Percentiles rank a stretch among this genome's conserved stretches.
phyloP scores from a whole-genome alignment of 2,113 vertebrate species.

The Lates calcarifer region DNA sequence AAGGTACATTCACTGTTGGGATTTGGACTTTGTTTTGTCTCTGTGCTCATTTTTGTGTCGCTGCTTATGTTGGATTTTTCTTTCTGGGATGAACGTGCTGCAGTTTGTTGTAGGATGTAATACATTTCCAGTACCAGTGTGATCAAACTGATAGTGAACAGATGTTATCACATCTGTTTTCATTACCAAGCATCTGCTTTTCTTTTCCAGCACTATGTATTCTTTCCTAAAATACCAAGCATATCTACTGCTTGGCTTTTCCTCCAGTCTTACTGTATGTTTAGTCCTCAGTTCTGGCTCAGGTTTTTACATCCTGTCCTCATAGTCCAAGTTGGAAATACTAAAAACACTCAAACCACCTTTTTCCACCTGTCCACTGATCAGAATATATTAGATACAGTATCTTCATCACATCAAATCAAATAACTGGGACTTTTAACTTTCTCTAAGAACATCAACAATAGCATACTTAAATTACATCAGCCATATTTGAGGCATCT shows the following conservation, averaged over 20 bases:
- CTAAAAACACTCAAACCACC: background rate
- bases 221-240: constrained; percentile 20
- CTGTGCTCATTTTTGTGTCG: background rate
- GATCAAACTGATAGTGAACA: constrained; percentile 22
- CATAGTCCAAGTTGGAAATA: background rate
- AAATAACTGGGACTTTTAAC: background rate
- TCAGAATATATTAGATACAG: background rate
- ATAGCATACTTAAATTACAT: background rate
- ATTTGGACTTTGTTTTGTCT: background rate
- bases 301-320: background rate
- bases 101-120: background rate
- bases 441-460: background rate
- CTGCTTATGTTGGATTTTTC: background rate
- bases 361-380: background rate
- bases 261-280: background rate
- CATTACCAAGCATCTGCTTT: constrained; percentile 13
- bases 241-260: background rate
- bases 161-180: constrained; percentile 32
- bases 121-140: background rate
- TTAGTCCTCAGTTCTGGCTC: background rate
- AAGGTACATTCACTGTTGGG: constrained; percentile 31
- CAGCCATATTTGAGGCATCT: constrained; percentile 6
- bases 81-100: background rate
- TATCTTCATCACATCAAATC: background rate
- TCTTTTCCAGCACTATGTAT: background rate